phyloP scores from a whole-genome alignment of 2,113 vertebrate species.

The Lepisosteus osseus region DNA sequence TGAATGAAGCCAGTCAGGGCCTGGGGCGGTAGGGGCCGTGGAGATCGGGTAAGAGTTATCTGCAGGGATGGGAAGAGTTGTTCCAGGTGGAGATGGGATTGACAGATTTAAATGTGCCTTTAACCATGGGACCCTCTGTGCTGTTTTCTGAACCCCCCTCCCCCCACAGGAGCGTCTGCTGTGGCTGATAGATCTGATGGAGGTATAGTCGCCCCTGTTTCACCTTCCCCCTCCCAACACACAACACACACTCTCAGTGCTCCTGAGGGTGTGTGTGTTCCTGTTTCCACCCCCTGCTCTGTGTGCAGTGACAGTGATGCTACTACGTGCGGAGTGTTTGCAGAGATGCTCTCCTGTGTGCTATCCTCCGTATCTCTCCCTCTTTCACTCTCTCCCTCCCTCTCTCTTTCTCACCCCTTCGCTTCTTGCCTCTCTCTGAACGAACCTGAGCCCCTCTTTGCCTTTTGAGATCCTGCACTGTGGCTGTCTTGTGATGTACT shows the following conservation, averaged over 20 bases:
- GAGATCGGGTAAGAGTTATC: too few relatives aligned
- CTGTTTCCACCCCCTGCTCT: too few relatives aligned
- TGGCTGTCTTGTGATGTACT: neutral
- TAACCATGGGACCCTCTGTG: conserved; percentile 8
- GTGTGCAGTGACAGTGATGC: too few relatives aligned
- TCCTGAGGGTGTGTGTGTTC: conserved; percentile 23
- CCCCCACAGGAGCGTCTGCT: conserved; percentile 84
- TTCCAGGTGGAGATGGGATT: too few relatives aligned
- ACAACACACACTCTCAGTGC: conserved; percentile 1
- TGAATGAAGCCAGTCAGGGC: neutral
- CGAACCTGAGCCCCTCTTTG: too few relatives aligned
- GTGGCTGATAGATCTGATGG: conserved; percentile 98
- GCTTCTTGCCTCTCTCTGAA: neutral
- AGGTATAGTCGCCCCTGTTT: conserved; percentile 69
- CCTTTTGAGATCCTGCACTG: too few relatives aligned
- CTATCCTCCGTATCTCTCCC: neutral
- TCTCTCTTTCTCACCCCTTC: neutral
- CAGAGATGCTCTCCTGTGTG: neutral
- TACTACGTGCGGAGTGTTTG: too few relatives aligned
- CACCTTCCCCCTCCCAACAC: conserved; percentile 38
- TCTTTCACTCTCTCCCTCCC: neutral
- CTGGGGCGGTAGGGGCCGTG: neutral
- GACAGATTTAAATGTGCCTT: too few relatives aligned
- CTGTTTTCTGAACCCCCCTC: neutral
- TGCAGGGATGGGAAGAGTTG: too few relatives aligned